Base-by-base conservation (phyloP, 1,140 invertebrate genomes). In the Steinernema feltiae region DNA sequence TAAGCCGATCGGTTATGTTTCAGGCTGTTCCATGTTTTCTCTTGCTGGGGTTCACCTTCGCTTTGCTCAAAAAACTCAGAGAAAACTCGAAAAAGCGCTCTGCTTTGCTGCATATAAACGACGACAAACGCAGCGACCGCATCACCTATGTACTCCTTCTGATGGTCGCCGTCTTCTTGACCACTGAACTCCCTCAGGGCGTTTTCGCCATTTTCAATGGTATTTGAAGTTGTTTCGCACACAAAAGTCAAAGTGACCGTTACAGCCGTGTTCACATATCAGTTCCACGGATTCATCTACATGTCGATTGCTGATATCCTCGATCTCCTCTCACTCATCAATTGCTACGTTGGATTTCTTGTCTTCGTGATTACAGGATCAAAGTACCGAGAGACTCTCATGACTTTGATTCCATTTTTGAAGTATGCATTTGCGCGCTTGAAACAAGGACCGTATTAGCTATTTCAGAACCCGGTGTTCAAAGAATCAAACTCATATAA, bases 111-210 rank as follows among this genome's bases (percentile, higher is more conserved):
- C 75, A 76, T 21, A 48, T 74, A 12, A 77, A 29, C 30, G 29
- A 29, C 74, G 74, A 71, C 71, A 48, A 76, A 17, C 24, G n/a
- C 30, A 30, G 29, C 48, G 74, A 78, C 53, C 73, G 75, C 21
- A 71, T 41, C 0, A 79, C 69, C 24, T 81, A 31, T 41, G 74
- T 78, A 70, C 73, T 81, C 3, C 63, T 81, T n/a, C 53, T 81
- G 2, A 81, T 81, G 79, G 79, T 81, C 30, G 63, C 73, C 32
- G 78, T 81, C 12, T 81, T 81, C 30, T 35, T 81, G 24, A 48
- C 48, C 63, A 81, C 78, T n/a, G 79, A 81, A 69, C 48, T 81
- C 1, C 78, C 78, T 15, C 79, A 81, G 32, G 79, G 79, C 31
- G 69, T 81, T 17, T 77, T 78, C 35, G 79, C 79, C 21, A 79